phyloP scores from a whole-genome alignment of 2,888 invertebrate species.

The Agelastica alni region DNA sequence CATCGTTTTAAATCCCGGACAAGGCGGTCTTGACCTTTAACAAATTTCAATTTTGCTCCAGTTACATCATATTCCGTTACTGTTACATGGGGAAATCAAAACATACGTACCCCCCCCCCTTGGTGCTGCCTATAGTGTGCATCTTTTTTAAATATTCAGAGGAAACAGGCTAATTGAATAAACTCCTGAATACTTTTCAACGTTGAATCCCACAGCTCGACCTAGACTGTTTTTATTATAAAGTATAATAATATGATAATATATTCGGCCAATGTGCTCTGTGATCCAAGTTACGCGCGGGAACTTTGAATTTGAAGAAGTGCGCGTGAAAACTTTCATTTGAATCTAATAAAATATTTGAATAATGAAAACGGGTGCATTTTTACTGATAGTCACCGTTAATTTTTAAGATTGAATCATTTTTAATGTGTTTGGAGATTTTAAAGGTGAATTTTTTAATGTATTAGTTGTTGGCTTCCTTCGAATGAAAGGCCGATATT shows the following conservation, averaged over 20 bases:
- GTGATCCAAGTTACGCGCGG: slow-evolving; percentile 48
- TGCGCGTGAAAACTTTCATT: slow-evolving; percentile 40
- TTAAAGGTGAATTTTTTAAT: slow-evolving; percentile 33
- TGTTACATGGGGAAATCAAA: no score
- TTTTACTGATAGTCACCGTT: slow-evolving; percentile 50
- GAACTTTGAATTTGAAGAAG: slow-evolving; percentile 41
- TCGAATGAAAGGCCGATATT: slow-evolving; percentile 51
- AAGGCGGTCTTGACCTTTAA: no score
- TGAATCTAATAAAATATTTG: slow-evolving; percentile 26
- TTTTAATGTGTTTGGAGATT: slow-evolving; percentile 34
- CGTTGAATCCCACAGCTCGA: background rate
- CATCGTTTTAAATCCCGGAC: no score
- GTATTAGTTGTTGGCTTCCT: slow-evolving; percentile 47
- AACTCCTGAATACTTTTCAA: no score
- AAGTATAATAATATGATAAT: no score
- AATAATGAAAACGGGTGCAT: slow-evolving; percentile 52
- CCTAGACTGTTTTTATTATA: background rate
- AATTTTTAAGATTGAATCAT: slow-evolving; percentile 38
- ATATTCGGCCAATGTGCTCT: slow-evolving; percentile 48
- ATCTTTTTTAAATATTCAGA: no score
- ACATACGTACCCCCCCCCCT: no score
- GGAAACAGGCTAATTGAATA: no score
- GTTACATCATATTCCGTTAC: no score
- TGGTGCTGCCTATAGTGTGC: no score
- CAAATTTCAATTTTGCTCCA: no score